Base-by-base conservation (phyloP, 2,797 vertebrate genomes). In the Tolypeutes matacus region DNA sequence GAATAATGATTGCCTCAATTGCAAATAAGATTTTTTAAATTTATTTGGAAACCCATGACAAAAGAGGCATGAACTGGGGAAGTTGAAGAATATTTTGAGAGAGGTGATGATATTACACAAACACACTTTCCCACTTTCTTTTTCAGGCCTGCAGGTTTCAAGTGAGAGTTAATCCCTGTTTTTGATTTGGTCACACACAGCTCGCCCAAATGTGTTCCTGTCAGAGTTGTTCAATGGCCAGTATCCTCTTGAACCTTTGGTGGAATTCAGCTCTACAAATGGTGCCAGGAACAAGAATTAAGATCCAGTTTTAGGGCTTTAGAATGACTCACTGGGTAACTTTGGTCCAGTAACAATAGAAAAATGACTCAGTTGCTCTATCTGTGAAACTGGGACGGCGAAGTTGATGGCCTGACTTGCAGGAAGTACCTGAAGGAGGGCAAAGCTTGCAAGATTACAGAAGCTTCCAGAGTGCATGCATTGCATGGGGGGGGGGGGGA, bases 261-360 rank as follows among this genome's bases (percentile, higher is more conserved):
- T 77, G 83, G 78, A 85, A 95, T 89, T 77, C 29, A 27, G 58
- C 65, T 81, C 69, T 2, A 1, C 51, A 34, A 94, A 82, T 60
- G 75, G 69, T 11, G 56, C 90, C 96, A 96, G 88, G 65, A 95
- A 85, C 42, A 93, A 95, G 95, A 94, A 91, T 53, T 46, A 72
- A 67, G 91, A 97, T 86, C 91, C 2, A 0, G 75, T 94, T 93
- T 80, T 95, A 75, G 72, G 89, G 85, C 92, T 87, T 93, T 0
- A 93, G 65, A 64, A 88, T 97, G 96, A 97, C 91, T 97, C 96
- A 96, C 67, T 86, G 58, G 49, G 86, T 96, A 95, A 89, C 93
- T 95, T 95, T 70, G 53, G 88, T 89, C 49, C n/a, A 11, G 72
- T 72, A 94, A 96, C 97, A 97, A 97, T 95, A 96, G 96, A 82